Percentiles rank a stretch among this genome's conserved stretches.
These are phyloP conservation scores for Nannobrachium achirus DNA, from an alignment of 2,113 vertebrate species.

Conservation along the genomic window DNA sequence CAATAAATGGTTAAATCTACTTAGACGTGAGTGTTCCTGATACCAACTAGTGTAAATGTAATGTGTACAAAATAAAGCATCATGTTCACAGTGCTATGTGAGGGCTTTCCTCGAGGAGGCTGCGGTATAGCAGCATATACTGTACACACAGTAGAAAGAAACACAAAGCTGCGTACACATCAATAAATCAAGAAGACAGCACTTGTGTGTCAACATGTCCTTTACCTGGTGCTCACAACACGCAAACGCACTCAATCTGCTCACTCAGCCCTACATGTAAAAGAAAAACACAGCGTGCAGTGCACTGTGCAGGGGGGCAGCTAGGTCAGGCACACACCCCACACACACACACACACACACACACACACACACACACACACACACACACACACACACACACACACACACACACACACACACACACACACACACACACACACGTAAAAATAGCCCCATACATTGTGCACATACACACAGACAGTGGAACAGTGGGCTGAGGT, in stretches of 20 bases:
- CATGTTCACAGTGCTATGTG: neutral
- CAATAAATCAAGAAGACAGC: slow-evolving; percentile 35
- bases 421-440: too few relatives aligned
- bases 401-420: too few relatives aligned
- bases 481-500: slow-evolving; percentile 46
- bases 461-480: slow-evolving; percentile 5
- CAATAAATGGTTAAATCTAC: too few relatives aligned
- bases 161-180: neutral
- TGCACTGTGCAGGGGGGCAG: slow-evolving; percentile 24
- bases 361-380: too few relatives aligned
- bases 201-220: slow-evolving; percentile 5
- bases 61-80: too few relatives aligned
- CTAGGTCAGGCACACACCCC: neutral
- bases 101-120: neutral
- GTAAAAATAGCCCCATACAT: too few relatives aligned
- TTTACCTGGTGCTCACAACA: slow-evolving; percentile 29
- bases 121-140: neutral
- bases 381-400: too few relatives aligned
- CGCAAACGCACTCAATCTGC: slow-evolving; percentile 35
- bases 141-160: too few relatives aligned
- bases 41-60: too few relatives aligned
- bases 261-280: neutral
- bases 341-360: too few relatives aligned
- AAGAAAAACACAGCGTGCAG: slow-evolving; percentile 17
- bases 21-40: too few relatives aligned